phyloP scores from a whole-genome alignment of 1,140 invertebrate genomes.

The Cataglyphis hispanica region DNA sequence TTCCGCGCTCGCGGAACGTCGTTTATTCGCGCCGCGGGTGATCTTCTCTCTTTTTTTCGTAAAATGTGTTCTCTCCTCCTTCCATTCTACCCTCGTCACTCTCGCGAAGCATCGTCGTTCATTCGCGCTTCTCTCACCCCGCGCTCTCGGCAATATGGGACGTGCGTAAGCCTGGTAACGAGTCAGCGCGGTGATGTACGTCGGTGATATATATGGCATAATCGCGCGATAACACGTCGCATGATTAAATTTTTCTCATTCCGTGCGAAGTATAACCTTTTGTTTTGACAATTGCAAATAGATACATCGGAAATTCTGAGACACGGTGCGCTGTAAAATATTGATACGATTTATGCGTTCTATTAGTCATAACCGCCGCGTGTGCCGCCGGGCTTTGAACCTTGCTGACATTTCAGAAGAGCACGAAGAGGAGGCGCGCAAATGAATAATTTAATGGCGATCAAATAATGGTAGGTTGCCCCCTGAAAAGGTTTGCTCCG shows the following conservation, averaged over 20 bases:
- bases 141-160: constrained; percentile 45
- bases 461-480: constrained; percentile 3
- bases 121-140: constrained; percentile 56
- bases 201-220: constrained; percentile 52
- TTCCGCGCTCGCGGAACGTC: constrained; percentile 49
- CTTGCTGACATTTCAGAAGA: constrained; percentile 63
- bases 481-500: neutral
- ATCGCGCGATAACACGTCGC: constrained; percentile 30
- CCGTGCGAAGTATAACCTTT: constrained; percentile 49
- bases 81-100: neutral
- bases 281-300: neutral
- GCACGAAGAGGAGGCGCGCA: constrained; percentile 12
- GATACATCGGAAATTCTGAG: constrained; percentile 20
- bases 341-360: constrained; percentile 12
- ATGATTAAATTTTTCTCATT: constrained; percentile 35
- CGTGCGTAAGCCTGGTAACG: constrained; percentile 45
- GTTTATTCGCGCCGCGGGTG: constrained; percentile 57
- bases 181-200: constrained; percentile 36
- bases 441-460: constrained; percentile 67
- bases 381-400: constrained; percentile 59
- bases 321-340: constrained; percentile 11
- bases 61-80: constrained; percentile 25
- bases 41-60: constrained; percentile 17
- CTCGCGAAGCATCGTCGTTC: constrained; percentile 33
- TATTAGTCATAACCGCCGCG: constrained; percentile 4